Conservation (phyloP, 2,888 invertebrate genomes). For the Calliphora vomitoria region DNA sequence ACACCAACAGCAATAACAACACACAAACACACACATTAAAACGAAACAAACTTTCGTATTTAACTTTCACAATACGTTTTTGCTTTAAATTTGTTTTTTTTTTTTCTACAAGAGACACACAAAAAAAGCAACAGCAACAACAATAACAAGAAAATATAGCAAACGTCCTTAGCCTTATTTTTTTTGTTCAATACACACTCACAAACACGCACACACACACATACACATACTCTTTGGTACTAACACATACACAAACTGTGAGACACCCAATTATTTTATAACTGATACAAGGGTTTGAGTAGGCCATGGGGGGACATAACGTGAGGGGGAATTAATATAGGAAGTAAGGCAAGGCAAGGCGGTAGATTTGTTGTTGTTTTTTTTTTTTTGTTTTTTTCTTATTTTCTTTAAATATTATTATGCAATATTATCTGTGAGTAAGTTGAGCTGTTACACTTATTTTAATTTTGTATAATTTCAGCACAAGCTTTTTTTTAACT, state of each 20-base stretch:
- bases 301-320: background rate
- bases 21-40: slow-evolving; percentile 14
- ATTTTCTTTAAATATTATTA: slow-evolving; percentile 65
- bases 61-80: slow-evolving; percentile 38
- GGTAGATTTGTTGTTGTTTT: slow-evolving; percentile 34
- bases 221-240: background rate
- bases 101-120: slow-evolving; percentile 23
- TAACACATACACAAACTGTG: slow-evolving; percentile 46
- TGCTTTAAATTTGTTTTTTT: background rate
- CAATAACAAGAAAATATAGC: slow-evolving; percentile 33
- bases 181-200: slow-evolving; percentile 64
- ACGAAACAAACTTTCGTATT: slow-evolving; percentile 21
- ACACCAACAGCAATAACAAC: background rate
- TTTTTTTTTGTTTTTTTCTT: slow-evolving; percentile 28
- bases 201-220: slow-evolving; percentile 19
- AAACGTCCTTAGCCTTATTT: slow-evolving; percentile 74
- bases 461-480: background rate
- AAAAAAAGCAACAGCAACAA: slow-evolving; percentile 27
- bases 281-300: slow-evolving; percentile 35
- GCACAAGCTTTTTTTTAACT: slow-evolving; percentile 27
- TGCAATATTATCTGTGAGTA: slow-evolving; percentile 54
- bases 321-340: background rate
- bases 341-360: background rate
- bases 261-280: slow-evolving; percentile 69
- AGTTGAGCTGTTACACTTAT: background rate